phyloP scores from a whole-genome alignment of 2,113 vertebrate species.

The Pipra filicauda region DNA sequence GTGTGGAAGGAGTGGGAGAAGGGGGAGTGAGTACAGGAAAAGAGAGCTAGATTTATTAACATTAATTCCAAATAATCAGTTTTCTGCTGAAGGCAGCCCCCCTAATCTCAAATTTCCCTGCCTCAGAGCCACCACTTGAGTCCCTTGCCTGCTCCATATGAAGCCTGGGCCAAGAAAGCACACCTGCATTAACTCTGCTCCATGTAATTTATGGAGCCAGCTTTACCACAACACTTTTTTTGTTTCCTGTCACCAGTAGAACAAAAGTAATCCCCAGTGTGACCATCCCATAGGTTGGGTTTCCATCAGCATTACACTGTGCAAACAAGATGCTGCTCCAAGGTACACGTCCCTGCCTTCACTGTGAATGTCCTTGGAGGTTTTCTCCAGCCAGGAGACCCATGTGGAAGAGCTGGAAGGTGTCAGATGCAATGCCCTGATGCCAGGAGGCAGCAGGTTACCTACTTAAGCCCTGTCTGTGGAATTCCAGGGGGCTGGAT shows the following conservation, averaged over 20 bases:
- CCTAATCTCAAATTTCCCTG: slow-evolving; percentile 36
- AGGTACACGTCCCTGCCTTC: neutral
- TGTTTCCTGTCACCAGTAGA: neutral
- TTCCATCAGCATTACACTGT: neutral
- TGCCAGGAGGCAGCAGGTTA: neutral
- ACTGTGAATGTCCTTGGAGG: neutral
- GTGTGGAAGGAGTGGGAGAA: neutral
- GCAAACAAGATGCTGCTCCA: neutral
- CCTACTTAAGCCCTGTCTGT: neutral
- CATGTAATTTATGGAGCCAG: neutral
- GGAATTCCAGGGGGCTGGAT: neutral
- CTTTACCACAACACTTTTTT: neutral
- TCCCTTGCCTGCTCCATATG: neutral
- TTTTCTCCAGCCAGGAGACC: neutral
- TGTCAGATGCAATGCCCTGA: neutral
- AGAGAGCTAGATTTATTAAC: slow-evolving; percentile 35
- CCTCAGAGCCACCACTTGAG: neutral
- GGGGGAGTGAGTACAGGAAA: neutral
- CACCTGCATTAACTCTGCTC: slow-evolving; percentile 34
- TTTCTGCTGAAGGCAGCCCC: slow-evolving; percentile 17
- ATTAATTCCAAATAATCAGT: slow-evolving; percentile 35
- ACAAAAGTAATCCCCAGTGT: neutral
- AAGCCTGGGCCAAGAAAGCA: neutral
- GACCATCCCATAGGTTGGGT: neutral
- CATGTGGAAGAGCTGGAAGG: neutral